phyloP scores from a whole-genome alignment of 2,797 vertebrate species.

The Perodicticus potto region DNA sequence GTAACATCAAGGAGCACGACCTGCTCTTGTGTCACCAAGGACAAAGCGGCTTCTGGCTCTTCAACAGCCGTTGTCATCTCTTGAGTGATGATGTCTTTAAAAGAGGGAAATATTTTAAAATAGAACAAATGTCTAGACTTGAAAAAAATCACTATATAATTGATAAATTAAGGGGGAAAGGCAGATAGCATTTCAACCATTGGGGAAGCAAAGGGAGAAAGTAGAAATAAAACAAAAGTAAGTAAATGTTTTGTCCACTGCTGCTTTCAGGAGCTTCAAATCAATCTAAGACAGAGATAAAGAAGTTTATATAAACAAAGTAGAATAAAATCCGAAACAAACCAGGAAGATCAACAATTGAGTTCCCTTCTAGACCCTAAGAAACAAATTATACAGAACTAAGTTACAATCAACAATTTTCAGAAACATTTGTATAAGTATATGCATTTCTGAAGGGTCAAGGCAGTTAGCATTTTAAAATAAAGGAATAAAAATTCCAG shows the following conservation, averaged over 20 bases:
- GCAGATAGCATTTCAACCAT: neutral
- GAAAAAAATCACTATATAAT: neutral
- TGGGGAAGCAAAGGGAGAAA: neutral
- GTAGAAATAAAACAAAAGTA: neutral
- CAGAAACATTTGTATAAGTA: neutral
- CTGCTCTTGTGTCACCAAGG: conserved; percentile 51
- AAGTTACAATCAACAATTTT: conserved; percentile 31
- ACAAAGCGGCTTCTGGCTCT: conserved; percentile 68
- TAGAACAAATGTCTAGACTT: neutral
- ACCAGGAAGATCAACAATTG: neutral
- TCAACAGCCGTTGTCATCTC: conserved; percentile 72
- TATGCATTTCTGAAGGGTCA: neutral
- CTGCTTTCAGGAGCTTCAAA: neutral
- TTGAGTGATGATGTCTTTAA: conserved; percentile 77
- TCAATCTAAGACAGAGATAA: conserved; percentile 5
- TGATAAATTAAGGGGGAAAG: neutral
- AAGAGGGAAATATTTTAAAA: conserved; percentile 59
- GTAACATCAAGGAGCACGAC: conserved; percentile 48
- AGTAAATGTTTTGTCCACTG: neutral
- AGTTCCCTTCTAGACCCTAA: conserved; percentile 13
- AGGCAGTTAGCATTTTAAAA: conserved; percentile 49
- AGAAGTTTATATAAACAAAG: conserved; percentile 7
- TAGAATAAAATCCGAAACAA: conserved; percentile 48
- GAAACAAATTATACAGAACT: conserved; percentile 45
- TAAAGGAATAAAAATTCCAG: neutral